Percentiles rank a stretch among this genome's conserved stretches.
phyloP scores from a whole-genome alignment of 1,140 invertebrate genomes.

The Druon quercuslanigerum region DNA sequence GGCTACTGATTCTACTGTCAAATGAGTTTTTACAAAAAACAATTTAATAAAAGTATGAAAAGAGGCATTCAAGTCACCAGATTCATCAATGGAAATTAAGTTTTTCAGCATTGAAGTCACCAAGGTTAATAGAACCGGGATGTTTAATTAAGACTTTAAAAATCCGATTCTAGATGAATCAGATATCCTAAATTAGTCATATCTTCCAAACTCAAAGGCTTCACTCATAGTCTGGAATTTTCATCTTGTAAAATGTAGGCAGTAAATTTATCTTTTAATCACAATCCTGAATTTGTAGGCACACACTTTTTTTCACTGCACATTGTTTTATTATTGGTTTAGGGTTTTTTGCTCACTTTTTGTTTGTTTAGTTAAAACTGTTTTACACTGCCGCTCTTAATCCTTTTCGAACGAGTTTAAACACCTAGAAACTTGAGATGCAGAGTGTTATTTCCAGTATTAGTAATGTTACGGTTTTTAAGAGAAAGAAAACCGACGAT shows the following conservation, averaged over 20 bases:
- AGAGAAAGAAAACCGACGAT: slow-evolving; percentile 48
- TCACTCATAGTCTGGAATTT: too few relatives aligned
- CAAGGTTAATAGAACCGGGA: neutral
- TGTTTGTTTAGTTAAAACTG: too few relatives aligned
- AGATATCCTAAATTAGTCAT: neutral
- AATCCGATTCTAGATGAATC: slow-evolving; percentile 1
- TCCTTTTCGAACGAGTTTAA: neutral
- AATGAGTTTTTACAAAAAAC: neutral
- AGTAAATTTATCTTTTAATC: too few relatives aligned
- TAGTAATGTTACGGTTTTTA: slow-evolving; percentile 34
- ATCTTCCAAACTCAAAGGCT: neutral
- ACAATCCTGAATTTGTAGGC: too few relatives aligned
- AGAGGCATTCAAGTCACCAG: slow-evolving; percentile 12
- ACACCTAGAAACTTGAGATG: neutral
- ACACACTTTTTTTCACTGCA: too few relatives aligned
- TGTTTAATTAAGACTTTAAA: neutral
- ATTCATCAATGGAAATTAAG: neutral
- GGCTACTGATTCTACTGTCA: neutral
- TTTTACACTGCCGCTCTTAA: too few relatives aligned
- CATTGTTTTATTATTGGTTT: too few relatives aligned
- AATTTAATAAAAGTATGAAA: neutral
- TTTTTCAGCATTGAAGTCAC: slow-evolving; percentile 6
- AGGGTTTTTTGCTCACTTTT: too few relatives aligned
- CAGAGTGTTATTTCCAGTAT: slow-evolving; percentile 30
- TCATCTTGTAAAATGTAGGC: too few relatives aligned